Evolutionary conservation across 1,140 invertebrate genomes (phyloP), one percentile per base, ranked within the genome.

Genomic region (Rhopalosiphum padi): DNA sequence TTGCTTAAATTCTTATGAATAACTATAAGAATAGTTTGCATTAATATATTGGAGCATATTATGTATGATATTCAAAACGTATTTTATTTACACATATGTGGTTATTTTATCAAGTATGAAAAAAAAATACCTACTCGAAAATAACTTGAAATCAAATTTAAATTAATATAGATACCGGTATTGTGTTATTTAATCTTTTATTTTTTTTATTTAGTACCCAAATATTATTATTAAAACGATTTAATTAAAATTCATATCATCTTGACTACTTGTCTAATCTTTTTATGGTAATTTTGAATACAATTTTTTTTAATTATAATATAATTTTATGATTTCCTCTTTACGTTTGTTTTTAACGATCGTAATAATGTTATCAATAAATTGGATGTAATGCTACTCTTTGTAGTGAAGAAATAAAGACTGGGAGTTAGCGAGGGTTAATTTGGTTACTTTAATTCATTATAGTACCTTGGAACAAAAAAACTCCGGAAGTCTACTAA

Each of bases 391-490:
- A 77, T 77, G 30, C n/a, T 77, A 15, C 5, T 77, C 60, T 77
- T n/a, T 77, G 30, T 77, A 77, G 60, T 77, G 15, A 77, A 77
- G 5, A 85, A 85, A 85, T 85, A 25, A 46, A 35, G 46, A 88
- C 21, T n/a, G 46, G 46, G 25, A 23, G 30, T 48, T 88, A 22
- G 46, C n/a, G 11, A 77, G 46, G 46, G 25, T 87, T 87, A 87
- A 87, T 88, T 88, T 51, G 30, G n/a, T 51, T 51, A 88, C 46
- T 53, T 35, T 53, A 89, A 53, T 89, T 53, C 48, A 25, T 51
- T 89, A 89, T 89, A 37, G 21, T 53, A 89, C n/a, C 21, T 53
- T 11, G 4, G 2, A 46, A 43, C 46, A 87, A 37, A 51, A 51
- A 89, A 89, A 89, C 25, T 53, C 18, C 21, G 23, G 8, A 89